Conservation (phyloP, 2,888 invertebrate genomes). For the Anorthoa munda region DNA sequence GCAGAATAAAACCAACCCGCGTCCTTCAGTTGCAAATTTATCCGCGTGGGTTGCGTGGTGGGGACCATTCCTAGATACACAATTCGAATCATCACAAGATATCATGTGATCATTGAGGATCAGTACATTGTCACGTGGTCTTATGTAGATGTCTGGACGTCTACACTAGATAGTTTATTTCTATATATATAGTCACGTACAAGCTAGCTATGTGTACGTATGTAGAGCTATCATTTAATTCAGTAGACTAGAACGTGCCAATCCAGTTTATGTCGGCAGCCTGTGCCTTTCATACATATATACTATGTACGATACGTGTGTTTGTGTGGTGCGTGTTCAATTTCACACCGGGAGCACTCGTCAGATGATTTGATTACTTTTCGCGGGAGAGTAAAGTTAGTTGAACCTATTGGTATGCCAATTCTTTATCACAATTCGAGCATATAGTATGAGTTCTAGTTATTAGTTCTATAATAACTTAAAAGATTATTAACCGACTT, state of each 20-base stretch:
- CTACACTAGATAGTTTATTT: neutral
- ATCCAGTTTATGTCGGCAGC: neutral
- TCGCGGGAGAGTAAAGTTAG: neutral
- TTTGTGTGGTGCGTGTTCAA: slow-evolving; percentile 18
- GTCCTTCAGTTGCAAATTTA: too few species aligned
- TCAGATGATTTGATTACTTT: slow-evolving; percentile 18
- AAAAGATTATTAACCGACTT: too few species aligned
- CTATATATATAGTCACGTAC: neutral
- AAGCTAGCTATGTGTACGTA: neutral
- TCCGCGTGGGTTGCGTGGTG: too few species aligned
- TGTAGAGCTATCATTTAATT: slow-evolving; percentile 16
- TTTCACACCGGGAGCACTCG: slow-evolving; percentile 9
- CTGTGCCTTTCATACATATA: neutral
- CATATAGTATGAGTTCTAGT: too few species aligned
- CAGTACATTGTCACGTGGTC: neutral
- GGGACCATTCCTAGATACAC: too few species aligned
- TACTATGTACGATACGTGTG: neutral
- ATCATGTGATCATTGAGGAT: too few species aligned
- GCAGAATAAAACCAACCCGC: too few species aligned
- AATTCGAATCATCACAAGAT: neutral
- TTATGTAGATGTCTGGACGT: neutral
- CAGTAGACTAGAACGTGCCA: slow-evolving; percentile 5
- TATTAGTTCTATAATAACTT: too few species aligned
- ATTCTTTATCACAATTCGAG: neutral
- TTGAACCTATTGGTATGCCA: too few species aligned